These are phyloP conservation scores for Drosophila setifemur DNA, from an alignment of 1,140 invertebrate species.

Conservation along the genomic window DNA sequence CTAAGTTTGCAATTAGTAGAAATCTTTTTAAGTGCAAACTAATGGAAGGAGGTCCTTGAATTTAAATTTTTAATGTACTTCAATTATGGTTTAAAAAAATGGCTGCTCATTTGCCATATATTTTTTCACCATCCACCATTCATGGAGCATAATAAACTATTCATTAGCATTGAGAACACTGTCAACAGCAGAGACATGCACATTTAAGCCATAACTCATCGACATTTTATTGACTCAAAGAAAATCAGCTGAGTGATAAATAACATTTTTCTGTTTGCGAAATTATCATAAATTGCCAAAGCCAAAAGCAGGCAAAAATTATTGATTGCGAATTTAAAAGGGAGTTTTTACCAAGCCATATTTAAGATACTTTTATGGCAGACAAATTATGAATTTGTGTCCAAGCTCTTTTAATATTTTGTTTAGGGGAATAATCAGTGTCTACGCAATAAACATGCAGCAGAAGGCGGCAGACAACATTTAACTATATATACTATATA, in stretches of 20 bases:
- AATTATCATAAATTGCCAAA: slow-evolving; percentile 44
- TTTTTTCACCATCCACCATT: slow-evolving; percentile 26
- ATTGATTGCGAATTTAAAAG: slow-evolving; percentile 10
- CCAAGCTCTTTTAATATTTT: slow-evolving; percentile 25
- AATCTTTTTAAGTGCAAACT: neutral
- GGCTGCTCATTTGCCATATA: neutral
- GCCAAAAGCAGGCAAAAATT: neutral
- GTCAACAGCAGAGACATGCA: slow-evolving; percentile 36
- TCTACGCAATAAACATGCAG: slow-evolving; percentile 48
- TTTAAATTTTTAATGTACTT: neutral
- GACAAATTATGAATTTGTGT: slow-evolving; percentile 22
- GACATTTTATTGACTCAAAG: slow-evolving; percentile 28
- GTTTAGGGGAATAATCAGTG: slow-evolving; percentile 35
- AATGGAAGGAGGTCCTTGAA: neutral
- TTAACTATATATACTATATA: neutral
- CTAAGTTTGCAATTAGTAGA: slow-evolving; percentile 20
- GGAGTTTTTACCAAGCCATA: neutral
- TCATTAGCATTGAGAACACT: slow-evolving; percentile 45
- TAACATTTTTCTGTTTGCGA: slow-evolving; percentile 20
- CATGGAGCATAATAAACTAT: slow-evolving; percentile 51
- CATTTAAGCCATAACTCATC: slow-evolving; percentile 44
- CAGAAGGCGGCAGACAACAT: slow-evolving; percentile 4
- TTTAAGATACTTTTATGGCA: neutral
- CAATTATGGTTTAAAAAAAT: slow-evolving; percentile 30
- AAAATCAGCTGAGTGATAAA: slow-evolving; percentile 40